A percentile compares a stretch with the other conserved stretches of the same genome.
Evolutionary conservation across 2,113 vertebrate genomes (phyloP).

Genomic region (Neolamprologus falcicula): DNA sequence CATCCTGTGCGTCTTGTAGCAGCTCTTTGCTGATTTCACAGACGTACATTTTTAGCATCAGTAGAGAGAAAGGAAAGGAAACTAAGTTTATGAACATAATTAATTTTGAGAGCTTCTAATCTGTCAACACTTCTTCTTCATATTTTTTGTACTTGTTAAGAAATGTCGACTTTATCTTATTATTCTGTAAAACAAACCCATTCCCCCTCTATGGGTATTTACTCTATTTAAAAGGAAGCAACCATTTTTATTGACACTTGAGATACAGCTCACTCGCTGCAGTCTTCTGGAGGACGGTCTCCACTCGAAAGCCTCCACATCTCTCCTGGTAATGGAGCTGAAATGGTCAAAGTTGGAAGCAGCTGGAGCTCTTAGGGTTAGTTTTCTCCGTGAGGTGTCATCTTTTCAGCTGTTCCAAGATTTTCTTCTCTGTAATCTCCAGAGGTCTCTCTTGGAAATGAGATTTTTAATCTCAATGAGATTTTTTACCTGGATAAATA

Average conservation of each 20-base stretch:
- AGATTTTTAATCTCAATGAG: too few species aligned
- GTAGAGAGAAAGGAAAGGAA: neutral
- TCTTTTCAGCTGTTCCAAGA: neutral
- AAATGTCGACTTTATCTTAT: neutral
- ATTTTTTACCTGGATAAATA: too few species aligned
- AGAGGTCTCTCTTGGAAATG: too few species aligned
- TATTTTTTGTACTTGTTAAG: neutral
- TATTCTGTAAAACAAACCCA: neutral
- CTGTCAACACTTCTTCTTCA: neutral
- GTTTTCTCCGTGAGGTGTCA: neutral
- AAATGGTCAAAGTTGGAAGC: neutral
- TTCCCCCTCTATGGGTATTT: neutral
- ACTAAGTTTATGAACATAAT: neutral
- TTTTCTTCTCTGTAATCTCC: neutral
- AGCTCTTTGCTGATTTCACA: neutral
- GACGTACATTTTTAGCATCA: neutral
- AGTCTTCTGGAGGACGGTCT: neutral
- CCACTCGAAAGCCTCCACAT: neutral
- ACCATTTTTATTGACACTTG: neutral
- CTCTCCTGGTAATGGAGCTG: neutral
- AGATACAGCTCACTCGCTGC: neutral
- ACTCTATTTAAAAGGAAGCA: neutral
- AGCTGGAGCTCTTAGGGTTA: neutral
- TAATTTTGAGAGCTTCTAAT: neutral
- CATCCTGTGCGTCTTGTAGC: neutral